Conservation (phyloP, 2,888 invertebrate species). For the Strigamia maritima region DNA sequence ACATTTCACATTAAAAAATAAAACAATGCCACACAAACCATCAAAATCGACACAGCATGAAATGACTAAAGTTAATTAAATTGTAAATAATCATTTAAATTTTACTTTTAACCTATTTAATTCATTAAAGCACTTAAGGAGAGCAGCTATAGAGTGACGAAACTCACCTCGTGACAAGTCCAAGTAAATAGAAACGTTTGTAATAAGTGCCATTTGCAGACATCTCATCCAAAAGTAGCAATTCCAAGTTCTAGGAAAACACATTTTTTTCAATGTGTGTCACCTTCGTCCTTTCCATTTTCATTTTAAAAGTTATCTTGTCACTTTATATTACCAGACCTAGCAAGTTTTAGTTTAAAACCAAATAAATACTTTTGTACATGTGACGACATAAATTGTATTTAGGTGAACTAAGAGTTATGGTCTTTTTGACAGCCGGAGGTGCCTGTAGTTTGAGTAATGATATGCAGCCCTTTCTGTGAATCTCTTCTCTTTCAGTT, state of each 20-base stretch:
- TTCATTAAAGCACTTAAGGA: neutral
- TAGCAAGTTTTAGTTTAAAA: too few relatives aligned
- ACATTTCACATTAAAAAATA: too few relatives aligned
- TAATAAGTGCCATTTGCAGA: conserved; percentile 17
- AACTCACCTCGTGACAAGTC: neutral
- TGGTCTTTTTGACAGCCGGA: neutral
- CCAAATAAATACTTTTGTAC: too few relatives aligned
- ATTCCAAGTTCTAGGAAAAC: neutral
- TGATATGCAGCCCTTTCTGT: neutral
- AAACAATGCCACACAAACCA: neutral
- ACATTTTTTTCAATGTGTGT: too few relatives aligned
- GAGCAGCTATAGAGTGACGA: neutral
- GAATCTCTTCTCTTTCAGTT: neutral
- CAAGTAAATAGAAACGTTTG: neutral
- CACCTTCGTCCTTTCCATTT: too few relatives aligned
- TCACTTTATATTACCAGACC: too few relatives aligned
- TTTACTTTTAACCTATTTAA: neutral
- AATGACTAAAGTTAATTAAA: neutral
- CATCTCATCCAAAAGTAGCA: neutral
- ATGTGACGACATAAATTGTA: neutral
- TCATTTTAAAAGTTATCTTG: too few relatives aligned
- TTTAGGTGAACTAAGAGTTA: neutral
- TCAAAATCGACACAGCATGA: neutral
- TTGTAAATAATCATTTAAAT: neutral
- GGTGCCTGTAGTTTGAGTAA: neutral